Conservation (phyloP, 2,888 invertebrate genomes). For the Mesoligia furuncula region DNA sequence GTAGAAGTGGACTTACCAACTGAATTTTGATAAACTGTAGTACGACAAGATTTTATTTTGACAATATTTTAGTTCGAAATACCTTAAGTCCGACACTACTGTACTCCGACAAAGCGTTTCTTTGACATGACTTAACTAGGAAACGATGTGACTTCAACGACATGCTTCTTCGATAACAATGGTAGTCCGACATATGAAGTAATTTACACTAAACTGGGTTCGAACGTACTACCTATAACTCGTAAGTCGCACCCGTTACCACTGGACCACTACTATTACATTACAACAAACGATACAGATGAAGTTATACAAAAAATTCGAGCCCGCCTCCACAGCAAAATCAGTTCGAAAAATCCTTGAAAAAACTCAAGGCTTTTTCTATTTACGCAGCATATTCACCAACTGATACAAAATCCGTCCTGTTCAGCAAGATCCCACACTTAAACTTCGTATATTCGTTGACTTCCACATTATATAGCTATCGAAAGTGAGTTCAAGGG, state of each 20-base stretch:
- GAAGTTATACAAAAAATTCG: not conserved
- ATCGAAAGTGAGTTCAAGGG: conserved; percentile 57
- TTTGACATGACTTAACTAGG: no score
- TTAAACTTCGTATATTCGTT: conserved; percentile 34
- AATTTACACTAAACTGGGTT: not conserved
- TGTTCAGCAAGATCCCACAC: conserved; percentile 43
- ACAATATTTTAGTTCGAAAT: no score
- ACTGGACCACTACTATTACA: not conserved
- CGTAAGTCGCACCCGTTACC: not conserved
- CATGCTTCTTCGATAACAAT: no score
- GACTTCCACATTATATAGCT: conserved; percentile 39
- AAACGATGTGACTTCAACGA: no score
- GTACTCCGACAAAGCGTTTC: no score
- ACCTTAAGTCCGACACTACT: no score
- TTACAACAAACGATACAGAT: not conserved
- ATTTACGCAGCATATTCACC: conserved; percentile 45
- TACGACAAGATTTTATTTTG: no score
- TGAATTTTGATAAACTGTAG: no score
- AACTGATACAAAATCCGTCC: conserved; percentile 37
- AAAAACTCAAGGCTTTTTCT: conserved; percentile 30
- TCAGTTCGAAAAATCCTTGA: conserved; percentile 16
- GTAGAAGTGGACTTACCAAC: not conserved
- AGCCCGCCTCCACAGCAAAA: not conserved
- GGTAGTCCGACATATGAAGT: not conserved
- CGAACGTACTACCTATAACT: not conserved